Evolutionary conservation across 2,888 invertebrate species (phyloP).

Genomic region (Hypselothyrea guttata): DNA sequence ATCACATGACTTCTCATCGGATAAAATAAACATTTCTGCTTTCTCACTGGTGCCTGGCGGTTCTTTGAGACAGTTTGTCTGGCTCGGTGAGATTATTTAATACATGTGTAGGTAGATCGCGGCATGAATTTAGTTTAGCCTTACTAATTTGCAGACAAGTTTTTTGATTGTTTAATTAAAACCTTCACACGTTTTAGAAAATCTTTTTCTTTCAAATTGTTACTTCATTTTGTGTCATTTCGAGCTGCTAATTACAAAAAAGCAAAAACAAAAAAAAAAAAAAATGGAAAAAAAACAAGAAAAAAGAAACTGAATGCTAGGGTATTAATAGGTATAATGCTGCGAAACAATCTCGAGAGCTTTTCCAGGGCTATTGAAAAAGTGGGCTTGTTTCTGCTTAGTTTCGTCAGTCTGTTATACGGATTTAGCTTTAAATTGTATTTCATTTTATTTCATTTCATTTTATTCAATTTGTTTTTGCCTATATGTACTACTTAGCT

Average conservation of each 20-base stretch:
- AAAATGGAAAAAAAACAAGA: too few relatives aligned
- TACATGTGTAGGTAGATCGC: slow-evolving; percentile 9
- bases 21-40: slow-evolving; percentile 7
- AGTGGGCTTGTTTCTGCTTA: slow-evolving; percentile 63
- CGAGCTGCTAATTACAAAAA: slow-evolving; percentile 51
- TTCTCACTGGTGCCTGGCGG: slow-evolving; percentile 21
- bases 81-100: background rate
- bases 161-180: slow-evolving; percentile 56
- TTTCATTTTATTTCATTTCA: slow-evolving; percentile 20
- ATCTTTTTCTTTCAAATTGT: slow-evolving; percentile 1
- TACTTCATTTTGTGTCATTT: slow-evolving; percentile 32
- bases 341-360: background rate
- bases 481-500: slow-evolving; percentile 3
- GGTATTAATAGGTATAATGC: background rate
- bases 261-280: background rate
- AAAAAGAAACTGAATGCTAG: background rate
- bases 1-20: slow-evolving; percentile 42
- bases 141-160: slow-evolving; percentile 68
- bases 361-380: slow-evolving; percentile 35
- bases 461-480: slow-evolving; percentile 7
- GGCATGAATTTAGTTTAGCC: slow-evolving; percentile 29
- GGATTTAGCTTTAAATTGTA: slow-evolving; percentile 26
- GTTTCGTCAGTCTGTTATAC: slow-evolving; percentile 7
- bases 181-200: slow-evolving; percentile 42
- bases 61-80: slow-evolving; percentile 39